Percentiles rank a stretch among this genome's conserved stretches.
Evolutionary conservation across 2,113 vertebrate genomes (phyloP).

Genomic region (Scartelaos histophorus): DNA sequence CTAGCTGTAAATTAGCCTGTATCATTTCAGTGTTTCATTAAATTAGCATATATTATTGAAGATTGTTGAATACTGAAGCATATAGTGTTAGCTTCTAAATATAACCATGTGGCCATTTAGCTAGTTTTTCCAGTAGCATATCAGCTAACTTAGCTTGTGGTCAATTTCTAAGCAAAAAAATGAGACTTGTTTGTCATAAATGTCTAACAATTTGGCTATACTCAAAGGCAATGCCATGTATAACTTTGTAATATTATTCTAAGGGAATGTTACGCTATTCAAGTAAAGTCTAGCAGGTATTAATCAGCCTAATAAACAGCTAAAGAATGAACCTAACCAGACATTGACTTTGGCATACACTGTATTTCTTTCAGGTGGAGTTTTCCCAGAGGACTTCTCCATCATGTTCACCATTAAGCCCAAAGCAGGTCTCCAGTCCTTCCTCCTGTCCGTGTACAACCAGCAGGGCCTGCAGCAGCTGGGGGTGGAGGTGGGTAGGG

Average conservation of each 20-base stretch:
- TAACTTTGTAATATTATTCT: neutral
- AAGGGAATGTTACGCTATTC: neutral
- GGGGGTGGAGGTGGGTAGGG: slow-evolving; percentile 92
- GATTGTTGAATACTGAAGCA: neutral
- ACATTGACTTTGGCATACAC: neutral
- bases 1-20: too few species aligned
- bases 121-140: neutral
- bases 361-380: slow-evolving; percentile 72
- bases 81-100: neutral
- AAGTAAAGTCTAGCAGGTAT: neutral
- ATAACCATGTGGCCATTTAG: neutral
- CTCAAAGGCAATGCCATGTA: neutral
- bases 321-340: neutral
- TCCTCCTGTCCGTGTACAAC: slow-evolving; percentile 93
- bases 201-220: too few species aligned
- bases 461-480: slow-evolving; percentile 94
- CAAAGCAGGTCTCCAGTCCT: slow-evolving; percentile 90
- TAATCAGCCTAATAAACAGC: neutral
- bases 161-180: too few species aligned
- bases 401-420: slow-evolving; percentile 95
- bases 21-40: too few species aligned
- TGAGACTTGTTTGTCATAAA: too few species aligned
- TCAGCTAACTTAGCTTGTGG: neutral
- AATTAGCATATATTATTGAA: neutral
- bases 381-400: slow-evolving; percentile 96